Evolutionary conservation across 2,113 vertebrate species (phyloP), one percentile per base, ranked within the genome.

Genomic region (Mus spicilegus): DNA sequence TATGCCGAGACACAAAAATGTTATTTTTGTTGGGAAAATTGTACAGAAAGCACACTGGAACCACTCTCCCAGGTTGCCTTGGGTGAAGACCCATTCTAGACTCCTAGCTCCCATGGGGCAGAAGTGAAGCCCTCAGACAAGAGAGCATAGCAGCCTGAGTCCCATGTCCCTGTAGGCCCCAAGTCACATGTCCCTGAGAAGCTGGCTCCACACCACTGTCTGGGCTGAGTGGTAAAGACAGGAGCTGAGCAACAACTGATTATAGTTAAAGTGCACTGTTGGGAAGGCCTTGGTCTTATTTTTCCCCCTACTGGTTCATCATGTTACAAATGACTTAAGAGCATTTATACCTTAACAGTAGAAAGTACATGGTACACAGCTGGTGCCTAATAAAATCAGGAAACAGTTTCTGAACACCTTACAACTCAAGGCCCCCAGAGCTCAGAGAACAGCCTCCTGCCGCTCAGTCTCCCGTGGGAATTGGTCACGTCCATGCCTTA

Each of bases 1-100:
- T 90, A 70, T 95, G 42, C 97, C 42, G 67, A 42, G 84, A 95
- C 73, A 86, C 88, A 88, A 63, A 95, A 70, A 90, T 73, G 67
- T 69, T 78, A 65, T 70, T 96, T 92, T 65, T 91, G 42, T 63
- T 82, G 58, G 56, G 78, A 80, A 93, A 93, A 63, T 42, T 6
- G 82, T 91, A 69, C 67, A 69, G 80, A 91, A 91, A 96, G 56
- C 56, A 39, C 0, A 0, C 54, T 2, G 0, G 72, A 87, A 20
- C 12, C 56, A 11, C 82, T 70, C 73, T 54, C 63, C n/a, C 36
- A 42, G 82, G 76, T 46, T 3, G 0, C 46, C 72, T 65, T 3
- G 1, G 2, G 42, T n/a, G 4, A 46, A n/a, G 67, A 17, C 36
- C 14, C 13, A 0, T 22, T 61, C 11, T 17, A 14, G 63, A 20